Evolutionary conservation across 2,113 vertebrate species (phyloP).

Genomic region (Lethenteron reissneri): DNA sequence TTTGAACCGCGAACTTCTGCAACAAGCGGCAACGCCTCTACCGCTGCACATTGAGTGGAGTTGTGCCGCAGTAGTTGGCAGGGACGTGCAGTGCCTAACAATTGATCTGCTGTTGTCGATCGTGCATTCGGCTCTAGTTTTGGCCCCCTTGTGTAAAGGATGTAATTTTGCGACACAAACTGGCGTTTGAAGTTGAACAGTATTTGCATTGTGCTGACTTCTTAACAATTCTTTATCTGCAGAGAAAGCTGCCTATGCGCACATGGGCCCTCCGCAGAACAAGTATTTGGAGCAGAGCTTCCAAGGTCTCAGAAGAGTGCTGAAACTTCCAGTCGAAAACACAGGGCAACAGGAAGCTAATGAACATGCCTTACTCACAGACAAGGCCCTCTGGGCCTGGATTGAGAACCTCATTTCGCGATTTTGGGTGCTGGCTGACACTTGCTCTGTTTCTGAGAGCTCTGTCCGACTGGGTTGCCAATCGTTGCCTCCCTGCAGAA

Average conservation of each 20-base stretch:
- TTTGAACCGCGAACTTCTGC: too few relatives aligned
- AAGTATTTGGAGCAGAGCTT: constrained; percentile 98
- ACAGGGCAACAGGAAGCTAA: constrained; percentile 47
- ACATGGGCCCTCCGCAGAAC: constrained; percentile 58
- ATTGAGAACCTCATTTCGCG: constrained; percentile 46
- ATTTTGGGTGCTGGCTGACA: constrained; percentile 57
- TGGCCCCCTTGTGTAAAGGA: too few relatives aligned
- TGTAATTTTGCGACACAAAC: too few relatives aligned
- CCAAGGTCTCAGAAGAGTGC: constrained; percentile 69
- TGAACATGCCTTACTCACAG: constrained; percentile 38
- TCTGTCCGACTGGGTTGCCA: constrained; percentile 30
- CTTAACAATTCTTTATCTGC: constrained; percentile 15
- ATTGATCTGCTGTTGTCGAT: too few relatives aligned
- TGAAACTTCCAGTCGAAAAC: constrained; percentile 54
- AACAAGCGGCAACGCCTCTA: too few relatives aligned
- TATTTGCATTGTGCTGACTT: neutral
- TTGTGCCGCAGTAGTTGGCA: too few relatives aligned
- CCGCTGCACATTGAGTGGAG: too few relatives aligned
- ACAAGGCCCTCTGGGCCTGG: constrained; percentile 52
- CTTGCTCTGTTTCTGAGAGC: constrained; percentile 26
- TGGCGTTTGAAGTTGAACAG: neutral
- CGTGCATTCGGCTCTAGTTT: too few relatives aligned
- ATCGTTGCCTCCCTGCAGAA: constrained; percentile 55
- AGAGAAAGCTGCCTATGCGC: constrained; percentile 59
- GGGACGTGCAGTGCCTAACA: too few relatives aligned